Evolutionary conservation across 2,888 invertebrate species (phyloP), one percentile per base, ranked within the genome.

Genomic region (Cryptophagus acutangulus): DNA sequence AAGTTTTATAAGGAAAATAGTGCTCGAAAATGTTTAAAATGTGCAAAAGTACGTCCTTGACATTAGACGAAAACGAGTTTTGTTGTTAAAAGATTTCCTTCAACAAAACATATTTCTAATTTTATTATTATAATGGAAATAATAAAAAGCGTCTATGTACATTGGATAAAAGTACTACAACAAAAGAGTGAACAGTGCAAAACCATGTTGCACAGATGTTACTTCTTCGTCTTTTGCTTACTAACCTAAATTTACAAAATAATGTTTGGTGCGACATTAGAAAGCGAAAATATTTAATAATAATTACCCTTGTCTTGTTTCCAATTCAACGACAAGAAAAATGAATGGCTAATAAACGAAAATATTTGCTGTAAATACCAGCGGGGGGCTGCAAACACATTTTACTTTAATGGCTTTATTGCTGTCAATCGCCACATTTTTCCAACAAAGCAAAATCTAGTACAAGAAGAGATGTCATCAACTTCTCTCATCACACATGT

Each of bases 221-320:
- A n/a, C 10, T 20, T 20, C 12, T 31, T 31, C 13, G 31, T 15
- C n/a, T n/a, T 44, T 41, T 47, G 44, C 45, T 49, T 48, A 51
- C 55, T 60, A 59, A 61, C 60, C 61, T 58, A 57, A 62, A 61
- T 61, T 56, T 52, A 45, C 55, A 31, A 16, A 15, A 26, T 26
- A 55, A 45, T 53, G 56, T 57, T 59, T 54, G 55, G 54, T 57
- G 57, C 49, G 56, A 54, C 61, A 61, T 63, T 63, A 63, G 63
- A 63, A 63, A 63, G 62, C 63, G 63, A 63, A 63, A 63, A 61
- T 62, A 60, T 61, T 61, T 58, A 61, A 61, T 58, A 58, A 59
- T 61, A 61, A 62, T 61, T 61, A 61, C 60, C 57, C 59, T 59
- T 54, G 55, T 58, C 16, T 31, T 20, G 24, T 20, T n/a, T n/a